Base-by-base conservation (phyloP, 2,113 vertebrate species). In the Calyptomena viridis region DNA sequence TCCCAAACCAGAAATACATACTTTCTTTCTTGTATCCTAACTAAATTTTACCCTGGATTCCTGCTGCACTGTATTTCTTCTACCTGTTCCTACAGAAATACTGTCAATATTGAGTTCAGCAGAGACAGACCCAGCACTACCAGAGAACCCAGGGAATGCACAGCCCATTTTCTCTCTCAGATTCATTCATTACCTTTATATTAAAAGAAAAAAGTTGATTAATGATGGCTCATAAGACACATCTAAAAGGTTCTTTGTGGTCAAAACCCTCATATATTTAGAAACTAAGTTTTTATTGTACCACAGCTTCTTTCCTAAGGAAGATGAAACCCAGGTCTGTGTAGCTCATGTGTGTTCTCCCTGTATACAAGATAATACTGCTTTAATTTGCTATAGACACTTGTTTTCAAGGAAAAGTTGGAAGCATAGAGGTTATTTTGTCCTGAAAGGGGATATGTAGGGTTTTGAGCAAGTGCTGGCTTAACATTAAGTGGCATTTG, bases 91-190 rank as follows among this genome's bases (percentile, higher is more conserved):
- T 73, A 55, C 37, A 82, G 37, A 85, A 82, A 74, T 24, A 85
- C n/a, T 21, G 15, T 16, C 15, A 46, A 18, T 46, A 46, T 0
- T 24, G 22, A 40, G 2, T 67, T 76, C 35, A 67, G 47, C 17
- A 76, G 60, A 74, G 30, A n/a, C 13, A 62, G 28, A 18, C 31
- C 42, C 33, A 56, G 23, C 1, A 13, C 33, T 75, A 50, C 24
- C 8, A 23, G 60, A 50, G 49, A 84, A 55, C 1, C 7, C 33
- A 55, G 31, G 19, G 21, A 84, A 66, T 0, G 0, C 7, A n/a
- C 8, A 67, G 22, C 18, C 30, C 3, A 6, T 62, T 60, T 90
- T 46, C 28, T 60, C 24, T 44, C 44, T 23, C 25, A 40, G 13
- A 40, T 40, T 40, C 40, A 40, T 13, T 40, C 44, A 50, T 75